Evolutionary conservation across 2,113 vertebrate species (phyloP).

Genomic region (Gallinago jamesoni): DNA sequence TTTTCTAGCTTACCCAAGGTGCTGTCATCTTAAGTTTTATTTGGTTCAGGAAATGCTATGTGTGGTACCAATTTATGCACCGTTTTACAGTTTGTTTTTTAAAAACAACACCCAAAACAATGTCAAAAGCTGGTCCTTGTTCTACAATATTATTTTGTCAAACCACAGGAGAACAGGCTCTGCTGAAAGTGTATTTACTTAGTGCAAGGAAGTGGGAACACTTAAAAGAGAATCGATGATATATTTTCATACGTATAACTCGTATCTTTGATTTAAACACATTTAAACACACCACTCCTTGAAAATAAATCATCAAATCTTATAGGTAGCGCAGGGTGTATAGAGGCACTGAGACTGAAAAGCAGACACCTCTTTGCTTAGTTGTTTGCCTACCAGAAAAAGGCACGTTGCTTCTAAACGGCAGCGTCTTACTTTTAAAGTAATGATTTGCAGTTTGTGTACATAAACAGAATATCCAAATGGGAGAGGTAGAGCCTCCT

Average conservation of each 20-base stretch:
- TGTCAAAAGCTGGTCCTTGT: not conserved
- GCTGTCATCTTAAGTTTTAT: not conserved
- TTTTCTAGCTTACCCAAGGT: not conserved
- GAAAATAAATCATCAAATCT: not conserved
- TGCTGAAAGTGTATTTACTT: not conserved
- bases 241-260: fast-evolving
- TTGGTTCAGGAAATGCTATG: not conserved
- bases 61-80: not conserved
- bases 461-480: not conserved
- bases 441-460: not conserved
- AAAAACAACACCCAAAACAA: not conserved
- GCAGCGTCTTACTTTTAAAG: not conserved
- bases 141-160: not conserved
- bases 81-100: not conserved
- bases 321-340: not conserved
- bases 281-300: not conserved
- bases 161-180: not conserved
- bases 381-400: not conserved
- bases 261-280: not conserved
- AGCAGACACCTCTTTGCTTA: not conserved
- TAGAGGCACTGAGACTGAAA: not conserved
- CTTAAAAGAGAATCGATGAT: not conserved
- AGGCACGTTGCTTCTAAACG: not conserved
- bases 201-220: not conserved
- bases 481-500: not conserved